Evolutionary conservation across 2,888 invertebrate species (phyloP), one percentile per base, ranked within the genome.

Genomic region (Vannuccia rotundouncinata): DNA sequence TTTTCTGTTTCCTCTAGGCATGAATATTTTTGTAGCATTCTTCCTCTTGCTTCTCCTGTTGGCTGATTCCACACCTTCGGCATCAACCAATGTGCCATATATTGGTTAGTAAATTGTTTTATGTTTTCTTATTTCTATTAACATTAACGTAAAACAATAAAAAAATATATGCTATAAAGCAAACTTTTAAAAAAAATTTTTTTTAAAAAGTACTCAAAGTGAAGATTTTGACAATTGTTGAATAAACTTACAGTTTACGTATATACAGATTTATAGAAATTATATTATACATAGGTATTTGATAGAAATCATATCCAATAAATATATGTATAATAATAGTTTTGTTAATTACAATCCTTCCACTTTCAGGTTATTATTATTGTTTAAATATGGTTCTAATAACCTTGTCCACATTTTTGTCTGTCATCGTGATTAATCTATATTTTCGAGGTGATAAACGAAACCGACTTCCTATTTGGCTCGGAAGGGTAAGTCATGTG

Each of bases 361-460:
- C n/a, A n/a, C n/a, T n/a, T 85, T 1, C 84, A 88, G 88, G 88
- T 60, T 87, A 86, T 31, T 88, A 87, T 83, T 88, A 87, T 83
- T 88, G 88, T 80, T 83, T 88, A 77, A 88, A 88, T 83, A 87
- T 88, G 87, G 84, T 87, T n/a, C 84, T 88, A 83, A 88, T 88
- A 59, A 88, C 88, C 0, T 82, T 88, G 81, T 87, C 87, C 25
- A 87, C 88, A 2, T 86, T 88, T 79, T 83, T 88, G 78, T 86
- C 87, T 10, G 87, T 86, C 0, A 84, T 87, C 25, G 85, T 88
- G 77, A 87, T 88, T 75, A 87, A 88, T 82, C 84, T 88, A 5
- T 87, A 87, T 84, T 87, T 87, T 83, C 85, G 87, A 73, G 87
- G 86, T 5, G 66, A 82, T 31, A 79, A 79, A 80, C 0, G 79